These are phyloP conservation scores for Chymomyza procnemis DNA, from an alignment of 2,888 invertebrate species.

Conservation along the genomic window DNA sequence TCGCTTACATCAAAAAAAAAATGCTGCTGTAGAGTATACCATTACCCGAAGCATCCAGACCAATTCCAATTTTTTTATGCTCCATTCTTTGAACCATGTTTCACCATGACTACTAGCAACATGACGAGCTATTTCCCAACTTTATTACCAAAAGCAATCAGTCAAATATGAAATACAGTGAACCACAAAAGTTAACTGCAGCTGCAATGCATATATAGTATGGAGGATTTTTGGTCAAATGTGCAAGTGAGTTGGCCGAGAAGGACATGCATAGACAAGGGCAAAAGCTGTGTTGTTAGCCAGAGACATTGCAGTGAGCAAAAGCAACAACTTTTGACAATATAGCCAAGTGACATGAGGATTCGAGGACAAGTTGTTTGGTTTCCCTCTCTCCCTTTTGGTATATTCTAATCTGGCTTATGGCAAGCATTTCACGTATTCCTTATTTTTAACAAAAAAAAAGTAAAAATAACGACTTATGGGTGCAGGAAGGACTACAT, in stretches of 20 bases:
- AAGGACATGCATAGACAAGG: background rate
- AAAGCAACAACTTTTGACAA: conserved; percentile 47
- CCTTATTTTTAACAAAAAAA: background rate
- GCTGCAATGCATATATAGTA: conserved; percentile 12
- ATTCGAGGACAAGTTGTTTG: conserved; percentile 46
- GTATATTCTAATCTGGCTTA: conserved; percentile 20
- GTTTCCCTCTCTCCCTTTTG: background rate
- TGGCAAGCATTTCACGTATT: background rate
- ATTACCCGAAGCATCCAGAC: too few species aligned
- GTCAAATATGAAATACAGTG: conserved; percentile 67
- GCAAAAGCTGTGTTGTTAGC: background rate
- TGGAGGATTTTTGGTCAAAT: conserved; percentile 33
- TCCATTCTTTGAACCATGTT: background rate
- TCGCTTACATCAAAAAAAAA: background rate
- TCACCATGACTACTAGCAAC: conserved; percentile 1
- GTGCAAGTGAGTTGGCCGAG: background rate
- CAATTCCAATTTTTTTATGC: background rate
- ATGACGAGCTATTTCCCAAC: conserved; percentile 44
- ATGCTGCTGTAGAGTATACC: background rate
- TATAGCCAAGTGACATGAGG: conserved; percentile 58
- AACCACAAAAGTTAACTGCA: conserved; percentile 57
- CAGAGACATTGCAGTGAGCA: background rate
- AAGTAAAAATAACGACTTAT: background rate
- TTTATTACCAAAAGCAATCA: conserved; percentile 67
- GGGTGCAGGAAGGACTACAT: background rate